A percentile compares a stretch with the other conserved stretches of the same genome.
Conservation (phyloP, 2,797 vertebrate species). For the Emydoidea blandingii region DNA sequence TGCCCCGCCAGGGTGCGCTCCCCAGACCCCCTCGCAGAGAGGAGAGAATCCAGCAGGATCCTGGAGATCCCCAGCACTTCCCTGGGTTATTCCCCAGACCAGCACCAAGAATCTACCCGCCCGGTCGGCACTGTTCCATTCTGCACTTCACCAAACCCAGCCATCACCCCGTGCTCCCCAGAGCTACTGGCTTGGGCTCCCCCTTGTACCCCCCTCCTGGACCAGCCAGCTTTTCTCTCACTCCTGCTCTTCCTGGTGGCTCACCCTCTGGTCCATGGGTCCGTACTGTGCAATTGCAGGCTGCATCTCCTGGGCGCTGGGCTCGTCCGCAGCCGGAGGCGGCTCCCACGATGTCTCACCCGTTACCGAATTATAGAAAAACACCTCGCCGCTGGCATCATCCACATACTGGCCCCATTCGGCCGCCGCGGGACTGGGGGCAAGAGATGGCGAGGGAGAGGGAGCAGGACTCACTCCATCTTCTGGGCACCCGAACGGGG, state of each 20-base stretch:
- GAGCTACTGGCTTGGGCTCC: neutral
- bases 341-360: slow-evolving; percentile 87
- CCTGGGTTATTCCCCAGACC: neutral
- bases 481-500: slow-evolving; percentile 77
- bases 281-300: slow-evolving; percentile 66
- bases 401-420: slow-evolving; percentile 88
- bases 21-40: neutral
- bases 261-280: slow-evolving; percentile 82
- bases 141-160: neutral
- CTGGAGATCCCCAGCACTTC: neutral
- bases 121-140: fast-evolving
- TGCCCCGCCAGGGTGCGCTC: neutral
- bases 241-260: slow-evolving; percentile 17
- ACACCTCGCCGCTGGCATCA: slow-evolving; percentile 82
- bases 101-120: neutral
- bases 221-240: no score
- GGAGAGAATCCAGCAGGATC: neutral
- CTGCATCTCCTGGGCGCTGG: slow-evolving; percentile 74
- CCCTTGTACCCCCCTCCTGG: neutral
- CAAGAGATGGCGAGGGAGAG: slow-evolving; percentile 59
- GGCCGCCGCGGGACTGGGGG: slow-evolving; percentile 69
- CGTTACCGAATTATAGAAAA: slow-evolving; percentile 87
- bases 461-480: slow-evolving; percentile 70
- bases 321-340: slow-evolving; percentile 69
- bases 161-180: neutral